These are phyloP conservation scores for Schlechtendalia chinensis DNA, from an alignment of 1,140 invertebrate species.

Conservation along the genomic window DNA sequence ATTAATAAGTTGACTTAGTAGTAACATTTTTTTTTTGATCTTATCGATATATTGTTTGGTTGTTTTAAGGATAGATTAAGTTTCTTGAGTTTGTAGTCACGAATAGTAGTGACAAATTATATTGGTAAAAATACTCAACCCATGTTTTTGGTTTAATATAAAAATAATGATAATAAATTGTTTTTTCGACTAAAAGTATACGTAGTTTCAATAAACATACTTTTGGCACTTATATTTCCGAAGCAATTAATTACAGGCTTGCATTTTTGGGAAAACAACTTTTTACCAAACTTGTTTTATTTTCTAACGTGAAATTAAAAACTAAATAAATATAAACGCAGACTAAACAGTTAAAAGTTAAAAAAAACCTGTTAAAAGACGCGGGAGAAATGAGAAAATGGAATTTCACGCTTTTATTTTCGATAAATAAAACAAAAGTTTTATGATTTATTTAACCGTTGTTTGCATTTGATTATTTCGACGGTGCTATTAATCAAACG, in stretches of 20 bases:
- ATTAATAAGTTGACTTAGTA: no score
- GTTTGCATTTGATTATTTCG: constrained; percentile 12
- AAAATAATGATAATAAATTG: constrained; percentile 26
- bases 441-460: constrained; percentile 24
- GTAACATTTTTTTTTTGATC: no score
- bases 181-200: neutral
- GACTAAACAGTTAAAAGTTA: neutral
- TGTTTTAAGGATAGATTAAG: no score
- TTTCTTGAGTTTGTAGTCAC: no score
- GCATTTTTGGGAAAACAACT: neutral
- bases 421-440: constrained; percentile 17
- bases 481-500: neutral
- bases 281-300: neutral
- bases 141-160: neutral
- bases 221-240: constrained; percentile 10
- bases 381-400: neutral
- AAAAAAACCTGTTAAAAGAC: neutral
- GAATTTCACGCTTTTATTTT: neutral
- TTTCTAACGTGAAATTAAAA: constrained; percentile 8
- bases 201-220: neutral
- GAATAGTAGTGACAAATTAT: neutral
- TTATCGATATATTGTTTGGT: no score
- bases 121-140: neutral
- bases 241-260: constrained; percentile 18
- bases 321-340: neutral